Evolutionary conservation across 2,888 invertebrate species (phyloP), one percentile per base, ranked within the genome.

Genomic region (Coleophora flavipennella): DNA sequence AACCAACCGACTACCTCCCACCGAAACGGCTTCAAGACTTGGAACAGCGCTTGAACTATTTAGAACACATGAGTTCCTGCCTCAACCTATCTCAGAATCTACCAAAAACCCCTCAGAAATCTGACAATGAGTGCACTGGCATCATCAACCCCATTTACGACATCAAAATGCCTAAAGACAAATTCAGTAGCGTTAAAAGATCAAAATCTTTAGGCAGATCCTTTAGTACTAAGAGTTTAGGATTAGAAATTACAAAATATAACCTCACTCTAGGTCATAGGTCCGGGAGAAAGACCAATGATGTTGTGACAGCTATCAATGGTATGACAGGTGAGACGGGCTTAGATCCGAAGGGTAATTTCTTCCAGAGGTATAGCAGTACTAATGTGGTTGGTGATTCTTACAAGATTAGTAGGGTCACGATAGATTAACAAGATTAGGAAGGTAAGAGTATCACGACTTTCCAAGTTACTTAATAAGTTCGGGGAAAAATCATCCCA

Each of bases 101-200:
- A n/a, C 43, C 36, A 11, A 4, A 3, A 20, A 44, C 14, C 9
- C 31, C 11, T 26, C 35, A 33, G 25, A 36, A 27, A 31, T 8
- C 33, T 43, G 6, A 29, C 33, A 50, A 52, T 12, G 45, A 54
- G 14, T 45, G 48, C 50, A 81, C 80, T 0, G 84, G 84, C 2
- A 71, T 84, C 10, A 73, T 81, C 29, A 84, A 80, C 51, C 83
- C 84, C 0, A 58, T 79, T 11, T 78, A 80, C 57, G 79, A 81
- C 45, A 65, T 74, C 4, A 83, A 79, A 46, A 59, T 83, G 13
- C 76, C 79, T 0, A 65, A 57, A 49, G 76, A 83, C 52, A 77
- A 70, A 44, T 81, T 83, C 49, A 48, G 48, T 48, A 49, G 49
- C 0, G 79, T 80, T 2, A 84, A 83, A 45, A 48, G 83, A 26